Evolutionary conservation across 2,113 vertebrate genomes (phyloP), one percentile per base, ranked within the genome.

Genomic region (Ardeotis arabs): DNA sequence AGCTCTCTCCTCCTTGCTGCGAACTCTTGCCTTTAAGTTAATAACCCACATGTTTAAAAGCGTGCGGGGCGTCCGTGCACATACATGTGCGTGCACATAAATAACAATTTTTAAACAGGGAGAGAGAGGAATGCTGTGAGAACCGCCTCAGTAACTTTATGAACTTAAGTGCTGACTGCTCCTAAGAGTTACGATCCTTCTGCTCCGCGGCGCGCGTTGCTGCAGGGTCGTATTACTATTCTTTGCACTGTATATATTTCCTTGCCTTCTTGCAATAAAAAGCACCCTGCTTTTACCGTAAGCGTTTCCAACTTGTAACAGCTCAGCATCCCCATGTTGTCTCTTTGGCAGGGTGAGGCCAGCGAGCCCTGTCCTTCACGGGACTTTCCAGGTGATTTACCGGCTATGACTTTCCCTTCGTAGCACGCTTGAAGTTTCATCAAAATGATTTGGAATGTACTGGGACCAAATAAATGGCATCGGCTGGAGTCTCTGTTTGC

Each of bases 161-260:
- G 79, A 96, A 62, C 75, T 93, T 55, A 53, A 89, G 89, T 83
- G 87, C 75, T 97, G 93, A 87, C 93, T 97, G 73, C 82, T 93
- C 44, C 72, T 73, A 58, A 82, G 70, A 81, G 28, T 93, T 93
- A 79, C 25, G 69, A 75, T 84, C 80, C 85, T 96, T 87, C 76
- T 87, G 62, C 94, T 97, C 60, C 60, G 27, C 78, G 84, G 31
- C 59, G 75, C 90, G 94, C 87, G 66, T 92, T 93, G 80, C 47
- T 95, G 50, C 31, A 64, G 82, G 52, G 62, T 90, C 79, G 63
- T 86, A 62, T 95, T 87, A 94, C 93, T 79, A 45, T 91, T 74
- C 20, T 90, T 87, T 96, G 60, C 95, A 50, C 91, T 88, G 23
- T 78, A 67, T 92, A 31, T 84, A 91, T 93, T 95, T 85, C 44